Base-by-base conservation (phyloP, 1,140 invertebrate species). In the Linepithema humile region DNA sequence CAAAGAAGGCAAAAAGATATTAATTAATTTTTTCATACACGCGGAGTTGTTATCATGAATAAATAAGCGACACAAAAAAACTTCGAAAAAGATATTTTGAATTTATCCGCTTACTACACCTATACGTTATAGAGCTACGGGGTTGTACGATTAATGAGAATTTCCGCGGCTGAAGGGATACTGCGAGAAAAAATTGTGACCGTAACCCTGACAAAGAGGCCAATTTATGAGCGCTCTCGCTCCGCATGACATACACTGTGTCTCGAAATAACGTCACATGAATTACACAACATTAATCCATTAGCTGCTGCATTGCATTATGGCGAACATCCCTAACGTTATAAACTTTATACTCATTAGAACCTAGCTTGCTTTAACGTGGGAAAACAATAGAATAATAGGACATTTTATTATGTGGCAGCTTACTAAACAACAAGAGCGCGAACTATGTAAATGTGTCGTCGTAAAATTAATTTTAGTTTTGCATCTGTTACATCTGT, bases 61-160 rank as follows among this genome's bases (percentile, higher is more conserved):
- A 53, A 55, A 67, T 2, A n/a, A n/a, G n/a, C n/a, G n/a, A n/a
- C n/a, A n/a, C n/a, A n/a, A n/a, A 1, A 17, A 40, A 45, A 29
- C 4, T 5, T 64, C 12, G 12, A 38, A 50, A 35, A 35, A 53
- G 12, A 0, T 43, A 50, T 32, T 40, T 35, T 12, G 10, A n/a
- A 40, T 40, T 78, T 26, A 38, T 23, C 20, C 26, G 26, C n/a
- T 35, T 53, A 20, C 20, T 60, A 10, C 50, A 67, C 26, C 40
- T 78, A n/a, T n/a, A n/a, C n/a, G n/a, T 35, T 53, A 26, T 7
- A 26, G 48, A 57, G 32, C 38, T 86, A 85, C 80, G 70, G 87
- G 88, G 83, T 86, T 85, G 73, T 67, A 83, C 70, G 87, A 90
- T 90, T 91, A 90, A 90, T 87, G 85, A 90, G 87, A 89, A 90